phyloP scores from a whole-genome alignment of 2,888 invertebrate species.

The Matsumyia berberina region DNA sequence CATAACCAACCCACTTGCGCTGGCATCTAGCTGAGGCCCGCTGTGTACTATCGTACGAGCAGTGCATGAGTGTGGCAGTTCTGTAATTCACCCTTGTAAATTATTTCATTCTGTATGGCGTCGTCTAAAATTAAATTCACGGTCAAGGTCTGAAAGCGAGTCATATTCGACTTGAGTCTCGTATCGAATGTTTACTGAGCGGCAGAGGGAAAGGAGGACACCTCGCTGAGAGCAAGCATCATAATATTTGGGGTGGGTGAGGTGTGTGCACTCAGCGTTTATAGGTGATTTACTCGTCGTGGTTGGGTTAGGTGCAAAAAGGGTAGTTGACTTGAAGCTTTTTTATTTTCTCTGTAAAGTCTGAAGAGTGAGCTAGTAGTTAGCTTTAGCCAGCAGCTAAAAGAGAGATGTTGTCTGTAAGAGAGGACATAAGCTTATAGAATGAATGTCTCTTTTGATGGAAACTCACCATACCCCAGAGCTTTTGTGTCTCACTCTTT shows the following conservation, averaged over 20 bases:
- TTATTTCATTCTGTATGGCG: slow-evolving; percentile 69
- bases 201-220: slow-evolving; percentile 8
- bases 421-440: neutral
- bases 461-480: neutral
- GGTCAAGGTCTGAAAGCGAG: slow-evolving; percentile 82
- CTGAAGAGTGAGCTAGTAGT: too few relatives aligned
- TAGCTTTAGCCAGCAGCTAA: too few relatives aligned
- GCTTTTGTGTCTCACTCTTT: neutral
- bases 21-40: neutral
- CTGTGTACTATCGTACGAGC: neutral
- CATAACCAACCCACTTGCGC: neutral
- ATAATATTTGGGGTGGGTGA: neutral
- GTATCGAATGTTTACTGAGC: slow-evolving; percentile 54
- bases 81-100: slow-evolving; percentile 73
- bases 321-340: slow-evolving; percentile 16
- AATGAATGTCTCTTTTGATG: neutral
- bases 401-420: too few relatives aligned
- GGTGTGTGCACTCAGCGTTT: slow-evolving; percentile 15
- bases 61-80: neutral
- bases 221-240: neutral
- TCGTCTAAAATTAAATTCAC: slow-evolving; percentile 83
- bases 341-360: too few relatives aligned
- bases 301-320: neutral
- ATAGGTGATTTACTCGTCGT: neutral
- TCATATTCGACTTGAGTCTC: slow-evolving; percentile 58